A percentile compares a stretch with the other conserved stretches of the same genome.
These are phyloP conservation scores for Clytia hemisphaerica DNA, from an alignment of 30 jellyfish, hydroid and myxozoan genomes.

Conservation along the genomic window DNA sequence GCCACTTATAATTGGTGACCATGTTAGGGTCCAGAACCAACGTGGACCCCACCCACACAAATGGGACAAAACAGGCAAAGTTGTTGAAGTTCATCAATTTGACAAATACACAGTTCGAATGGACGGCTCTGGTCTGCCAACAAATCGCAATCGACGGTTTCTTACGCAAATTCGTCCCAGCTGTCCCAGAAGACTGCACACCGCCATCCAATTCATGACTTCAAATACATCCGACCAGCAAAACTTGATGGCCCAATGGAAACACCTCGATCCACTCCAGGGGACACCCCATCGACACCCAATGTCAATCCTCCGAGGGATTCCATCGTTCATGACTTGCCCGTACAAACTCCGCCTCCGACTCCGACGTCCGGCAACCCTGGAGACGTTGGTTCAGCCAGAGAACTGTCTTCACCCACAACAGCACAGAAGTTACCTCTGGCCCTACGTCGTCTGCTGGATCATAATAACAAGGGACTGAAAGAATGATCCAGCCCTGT, in stretches of 20 bases:
- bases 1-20: conserved; percentile 5
- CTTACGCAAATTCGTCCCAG: not conserved
- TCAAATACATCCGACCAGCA: not conserved
- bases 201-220: not conserved
- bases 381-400: no score
- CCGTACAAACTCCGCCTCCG: no score
- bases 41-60: not conserved
- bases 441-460: conserved; percentile 8
- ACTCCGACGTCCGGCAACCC: no score
- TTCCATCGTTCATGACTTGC: no score
- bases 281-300: not conserved
- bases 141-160: not conserved
- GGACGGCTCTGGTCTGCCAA: not conserved
- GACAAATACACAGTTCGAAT: not conserved
- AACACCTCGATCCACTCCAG: not conserved
- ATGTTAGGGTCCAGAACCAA: conserved; percentile 3
- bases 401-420: not conserved
- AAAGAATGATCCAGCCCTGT: conserved; percentile 7
- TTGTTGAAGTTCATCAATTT: not conserved
- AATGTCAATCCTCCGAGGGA: no score
- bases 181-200: not conserved
- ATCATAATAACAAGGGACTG: conserved; percentile 12
- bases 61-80: not conserved
- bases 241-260: no score
- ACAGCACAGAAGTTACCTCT: conserved; percentile 12